A percentile compares a stretch with the other conserved stretches of the same genome.
These are phyloP conservation scores for Mamestra configurata DNA, from an alignment of 1,140 invertebrate species.

Conservation along the genomic window DNA sequence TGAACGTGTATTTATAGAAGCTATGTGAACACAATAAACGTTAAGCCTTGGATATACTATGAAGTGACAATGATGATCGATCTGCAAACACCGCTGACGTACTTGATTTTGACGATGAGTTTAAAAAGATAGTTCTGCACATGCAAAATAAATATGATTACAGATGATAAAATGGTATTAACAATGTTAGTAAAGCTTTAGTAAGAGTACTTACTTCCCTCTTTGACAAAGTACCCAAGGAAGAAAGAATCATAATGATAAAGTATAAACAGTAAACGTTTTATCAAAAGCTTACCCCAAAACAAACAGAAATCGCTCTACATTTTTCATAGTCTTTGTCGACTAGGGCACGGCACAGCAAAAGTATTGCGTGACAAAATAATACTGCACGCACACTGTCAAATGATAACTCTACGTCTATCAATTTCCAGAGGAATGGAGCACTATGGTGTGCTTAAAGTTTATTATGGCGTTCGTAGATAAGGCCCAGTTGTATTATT, in stretches of 20 bases:
- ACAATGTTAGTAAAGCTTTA: too few relatives aligned
- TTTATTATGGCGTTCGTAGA: conserved; percentile 81
- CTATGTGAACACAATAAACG: not conserved
- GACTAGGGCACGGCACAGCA: conserved; percentile 68
- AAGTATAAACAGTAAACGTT: not conserved
- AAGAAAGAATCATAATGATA: not conserved
- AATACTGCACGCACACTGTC: conserved; percentile 82
- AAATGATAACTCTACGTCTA: conserved; percentile 86
- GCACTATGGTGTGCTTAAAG: conserved; percentile 77
- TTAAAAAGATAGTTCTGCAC: too few relatives aligned
- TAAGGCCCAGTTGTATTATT: conserved; percentile 77
- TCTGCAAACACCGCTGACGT: not conserved
- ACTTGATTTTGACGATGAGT: too few relatives aligned
- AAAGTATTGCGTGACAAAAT: conserved; percentile 81
- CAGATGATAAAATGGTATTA: too few relatives aligned
- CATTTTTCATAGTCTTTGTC: conserved; percentile 68
- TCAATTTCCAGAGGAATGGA: conserved; percentile 85
- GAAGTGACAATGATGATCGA: conserved; percentile 23
- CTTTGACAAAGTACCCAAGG: not conserved
- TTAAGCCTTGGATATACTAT: conserved; percentile 6
- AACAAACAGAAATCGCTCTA: conserved; percentile 39
- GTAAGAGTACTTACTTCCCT: too few relatives aligned
- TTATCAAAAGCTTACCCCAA: not conserved
- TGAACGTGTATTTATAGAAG: not conserved
- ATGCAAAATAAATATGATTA: too few relatives aligned